Base-by-base conservation (phyloP, 64 coral and sea anemone genomes). In the Montipora foliosa region DNA sequence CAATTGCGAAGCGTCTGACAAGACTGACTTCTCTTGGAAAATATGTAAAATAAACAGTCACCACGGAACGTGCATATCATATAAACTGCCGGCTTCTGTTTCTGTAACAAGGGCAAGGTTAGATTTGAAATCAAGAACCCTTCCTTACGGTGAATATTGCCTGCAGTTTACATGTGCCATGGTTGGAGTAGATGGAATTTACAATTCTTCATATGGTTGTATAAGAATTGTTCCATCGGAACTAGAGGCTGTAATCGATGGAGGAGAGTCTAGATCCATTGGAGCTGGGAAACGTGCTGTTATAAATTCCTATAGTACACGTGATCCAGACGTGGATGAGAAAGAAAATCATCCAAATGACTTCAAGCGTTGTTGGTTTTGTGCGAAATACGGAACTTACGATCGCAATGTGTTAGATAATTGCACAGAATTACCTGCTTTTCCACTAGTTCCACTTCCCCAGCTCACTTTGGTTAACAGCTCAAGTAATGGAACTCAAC, bases 1-100 rank as follows among this genome's bases (percentile, higher is more conserved):
- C 10, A 55, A 95, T 48, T 95, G 94, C 29, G 75, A 85, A 88
- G 94, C 94, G 4, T 84, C 94, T 11, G 47, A 88, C 13, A 44
- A 87, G n/a, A 84, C 82, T 5, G 12, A 16, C 0, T 77, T 53
- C 21, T 19, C 13, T 1, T 89, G 93, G 87, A 29, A 8, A 45
- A 44, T 78, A 4, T 19, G 13, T 47, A 48, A 29, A 77, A 46
- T 58, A 20, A 2, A 77, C 49, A 60, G 13, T 60, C 21, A 16
- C 45, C 49, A 49, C 8, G 48, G 48, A 10, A 49, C 5, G 5
- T 75, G 50, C 46, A 22, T 20, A 2, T 7, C 16, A 20, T 75
- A 49, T 44, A n/a, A 16, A 3, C 57, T 91, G 47, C 45, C 47
- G 9, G 47, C 7, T 19, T 50, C 49, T 71, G 22, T 82, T 53